Conservation (phyloP, 2,113 vertebrate genomes). For the Tyto alba region DNA sequence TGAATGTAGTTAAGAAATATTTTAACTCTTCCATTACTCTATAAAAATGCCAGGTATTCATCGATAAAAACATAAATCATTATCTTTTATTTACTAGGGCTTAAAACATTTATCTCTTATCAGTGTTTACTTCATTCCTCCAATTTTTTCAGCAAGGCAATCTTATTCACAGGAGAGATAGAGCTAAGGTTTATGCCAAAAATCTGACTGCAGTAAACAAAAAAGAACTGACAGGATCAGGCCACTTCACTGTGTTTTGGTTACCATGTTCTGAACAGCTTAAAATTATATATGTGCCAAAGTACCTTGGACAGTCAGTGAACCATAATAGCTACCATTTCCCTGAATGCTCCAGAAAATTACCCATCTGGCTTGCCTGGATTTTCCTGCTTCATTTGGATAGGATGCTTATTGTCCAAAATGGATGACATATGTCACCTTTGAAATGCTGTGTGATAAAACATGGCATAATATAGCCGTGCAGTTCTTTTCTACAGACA, state of each 20-base stretch:
- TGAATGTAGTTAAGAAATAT: not conserved
- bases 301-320: constrained; percentile 59
- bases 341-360: constrained; percentile 51
- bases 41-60: not conserved
- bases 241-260: constrained; percentile 49
- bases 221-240: constrained; percentile 62
- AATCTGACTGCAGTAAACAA: constrained; percentile 16
- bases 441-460: constrained; percentile 27
- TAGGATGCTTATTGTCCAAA: constrained; percentile 33
- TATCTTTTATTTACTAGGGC: not conserved
- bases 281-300: constrained; percentile 45
- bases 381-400: constrained; percentile 17
- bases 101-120: not conserved
- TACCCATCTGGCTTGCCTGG: constrained; percentile 32
- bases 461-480: not conserved
- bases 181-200: constrained; percentile 13
- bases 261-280: constrained; percentile 41
- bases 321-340: constrained; percentile 41
- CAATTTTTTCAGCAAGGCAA: not conserved
- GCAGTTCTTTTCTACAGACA: not conserved
- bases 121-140: not conserved
- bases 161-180: not conserved
- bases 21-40: not conserved
- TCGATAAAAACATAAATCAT: not conserved
- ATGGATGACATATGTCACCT: not conserved